Evolutionary conservation across 2,113 vertebrate genomes (phyloP), one percentile per base, ranked within the genome.

Genomic region (Sinocyclocheilus grahami): DNA sequence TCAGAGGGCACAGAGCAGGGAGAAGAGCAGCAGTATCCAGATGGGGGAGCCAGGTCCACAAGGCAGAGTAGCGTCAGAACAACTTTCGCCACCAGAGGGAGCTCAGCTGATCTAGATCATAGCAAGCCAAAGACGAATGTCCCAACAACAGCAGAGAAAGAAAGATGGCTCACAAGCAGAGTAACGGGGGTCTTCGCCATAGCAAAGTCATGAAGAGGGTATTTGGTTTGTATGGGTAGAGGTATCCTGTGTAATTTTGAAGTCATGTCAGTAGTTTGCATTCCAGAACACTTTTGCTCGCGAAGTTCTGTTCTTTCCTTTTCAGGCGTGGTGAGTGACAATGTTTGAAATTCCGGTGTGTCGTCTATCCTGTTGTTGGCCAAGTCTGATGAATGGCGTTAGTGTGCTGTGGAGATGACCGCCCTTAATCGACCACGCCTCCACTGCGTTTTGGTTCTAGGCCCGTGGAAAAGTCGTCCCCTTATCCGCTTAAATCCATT

Each of bases 201-300:
- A 93, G 92, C 93, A 4, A 90, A 90, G 84, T 92, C 78, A 24
- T 60, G 39, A 90, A 27, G 80, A 71, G 88, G 86, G 86, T 27
- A 7, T 86, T 94, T 92, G 92, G 95, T 96, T 96, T 96, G 95
- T 96, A 96, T 72, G 89, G 95, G 93, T 94, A 90, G 89, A 88
- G 93, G 95, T 95, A 95, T 94, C 85, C 88, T 93, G 90, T 92
- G 63, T 84, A 90, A 81, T 80, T n/a, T 82, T 33, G 72, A 33
- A 88, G 1, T 30, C 79, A 77, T 14, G 16, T n/a, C 30, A 18
- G 12, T 81, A 80, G 86, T 8, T 72, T 18, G 86, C 27, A 8
- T 27, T 92, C 16, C 84, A 87, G 92, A 93, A 92, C 89, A 92
- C 88, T 90, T 88, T 93, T 93, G 92, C 95, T 96, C 88, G 95